phyloP scores from a whole-genome alignment of 2,113 vertebrate genomes.

The Gavialis gangeticus region DNA sequence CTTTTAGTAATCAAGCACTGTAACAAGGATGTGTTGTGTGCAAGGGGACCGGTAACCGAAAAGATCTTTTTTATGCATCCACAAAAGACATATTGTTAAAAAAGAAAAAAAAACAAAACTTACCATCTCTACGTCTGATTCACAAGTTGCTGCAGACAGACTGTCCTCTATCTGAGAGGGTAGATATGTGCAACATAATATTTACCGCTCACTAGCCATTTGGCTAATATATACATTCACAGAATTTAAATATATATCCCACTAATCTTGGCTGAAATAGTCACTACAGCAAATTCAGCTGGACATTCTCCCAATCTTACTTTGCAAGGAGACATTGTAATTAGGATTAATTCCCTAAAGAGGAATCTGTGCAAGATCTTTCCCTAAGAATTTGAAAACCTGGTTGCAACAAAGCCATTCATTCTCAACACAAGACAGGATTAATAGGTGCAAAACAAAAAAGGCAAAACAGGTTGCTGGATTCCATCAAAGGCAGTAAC shows the following conservation, averaged over 20 bases:
- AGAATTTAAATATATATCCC: neutral
- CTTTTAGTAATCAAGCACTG: neutral
- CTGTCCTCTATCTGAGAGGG: conserved; percentile 84
- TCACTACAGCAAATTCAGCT: neutral
- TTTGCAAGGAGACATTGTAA: neutral
- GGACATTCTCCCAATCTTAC: neutral
- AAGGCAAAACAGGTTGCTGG: neutral
- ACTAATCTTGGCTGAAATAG: neutral
- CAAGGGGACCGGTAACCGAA: neutral
- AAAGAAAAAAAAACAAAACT: neutral
- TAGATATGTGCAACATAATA: neutral
- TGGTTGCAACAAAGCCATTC: fast-evolving
- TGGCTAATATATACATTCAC: fast-evolving
- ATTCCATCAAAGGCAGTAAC: neutral
- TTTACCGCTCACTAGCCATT: neutral
- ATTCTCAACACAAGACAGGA: neutral
- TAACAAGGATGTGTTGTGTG: fast-evolving
- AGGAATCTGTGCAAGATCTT: neutral
- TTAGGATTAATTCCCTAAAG: neutral
- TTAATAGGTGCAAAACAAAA: neutral
- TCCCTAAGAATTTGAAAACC: neutral
- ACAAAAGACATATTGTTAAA: fast-evolving
- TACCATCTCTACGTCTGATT: conserved; percentile 84
- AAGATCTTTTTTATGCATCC: neutral
- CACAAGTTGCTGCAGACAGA: conserved; percentile 80